These are phyloP conservation scores for Cerceris rybyensis DNA, from an alignment of 2,888 invertebrate species.

Conservation along the genomic window DNA sequence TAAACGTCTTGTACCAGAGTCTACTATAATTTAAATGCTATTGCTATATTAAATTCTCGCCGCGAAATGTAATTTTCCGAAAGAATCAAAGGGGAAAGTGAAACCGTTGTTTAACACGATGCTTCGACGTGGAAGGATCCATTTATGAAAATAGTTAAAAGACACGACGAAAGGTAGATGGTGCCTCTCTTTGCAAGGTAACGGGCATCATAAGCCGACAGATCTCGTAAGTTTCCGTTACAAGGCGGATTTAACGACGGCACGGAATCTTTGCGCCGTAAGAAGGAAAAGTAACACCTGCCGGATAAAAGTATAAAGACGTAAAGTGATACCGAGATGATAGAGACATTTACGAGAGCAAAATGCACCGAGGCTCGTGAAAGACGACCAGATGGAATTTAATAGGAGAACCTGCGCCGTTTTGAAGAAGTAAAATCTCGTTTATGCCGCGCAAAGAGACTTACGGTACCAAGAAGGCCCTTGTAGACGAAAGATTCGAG, in stretches of 20 bases:
- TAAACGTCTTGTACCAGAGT: too few species aligned
- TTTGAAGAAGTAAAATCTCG: neutral
- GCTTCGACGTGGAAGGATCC: conserved; percentile 10
- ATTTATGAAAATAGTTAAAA: conserved; percentile 54
- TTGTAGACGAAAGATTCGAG: too few species aligned
- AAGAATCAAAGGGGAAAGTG: too few species aligned
- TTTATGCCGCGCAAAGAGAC: neutral
- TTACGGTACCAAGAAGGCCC: neutral
- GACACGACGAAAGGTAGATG: conserved; percentile 22
- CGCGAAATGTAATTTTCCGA: too few species aligned
- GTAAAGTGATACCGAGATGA: conserved; percentile 49
- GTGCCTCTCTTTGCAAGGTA: conserved; percentile 23
- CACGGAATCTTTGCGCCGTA: conserved; percentile 19
- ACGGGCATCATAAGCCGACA: conserved; percentile 41
- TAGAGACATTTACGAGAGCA: conserved; percentile 50
- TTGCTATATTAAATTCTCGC: too few species aligned
- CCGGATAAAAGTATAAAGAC: conserved; percentile 42
- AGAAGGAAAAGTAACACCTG: conserved; percentile 21
- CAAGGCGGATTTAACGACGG: conserved; percentile 52
- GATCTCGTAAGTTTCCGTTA: conserved; percentile 55
- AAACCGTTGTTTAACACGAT: too few species aligned
- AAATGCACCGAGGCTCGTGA: conserved; percentile 51
- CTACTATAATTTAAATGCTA: too few species aligned
- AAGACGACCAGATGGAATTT: conserved; percentile 42
- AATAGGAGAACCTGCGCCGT: conserved; percentile 21